Conservation (phyloP, 2,113 vertebrate species). For the Circaetus cinerascens region DNA sequence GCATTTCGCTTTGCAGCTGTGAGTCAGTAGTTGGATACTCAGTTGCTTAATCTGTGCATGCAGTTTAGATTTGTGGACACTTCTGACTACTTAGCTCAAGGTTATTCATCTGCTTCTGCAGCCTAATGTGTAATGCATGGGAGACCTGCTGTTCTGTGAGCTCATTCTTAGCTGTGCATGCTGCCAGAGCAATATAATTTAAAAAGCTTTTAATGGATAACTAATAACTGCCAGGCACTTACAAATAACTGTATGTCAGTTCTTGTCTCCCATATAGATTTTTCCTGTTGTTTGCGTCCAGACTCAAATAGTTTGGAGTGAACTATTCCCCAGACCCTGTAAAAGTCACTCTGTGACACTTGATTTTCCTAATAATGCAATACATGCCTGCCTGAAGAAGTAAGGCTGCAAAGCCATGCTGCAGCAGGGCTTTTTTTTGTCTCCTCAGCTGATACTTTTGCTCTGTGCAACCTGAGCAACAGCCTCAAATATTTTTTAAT, state of each 20-base stretch:
- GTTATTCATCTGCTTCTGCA: not conserved
- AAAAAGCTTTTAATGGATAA: not conserved
- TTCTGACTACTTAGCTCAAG: not conserved
- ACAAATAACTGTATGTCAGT: not conserved
- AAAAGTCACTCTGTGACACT: not conserved
- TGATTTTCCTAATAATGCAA: not conserved
- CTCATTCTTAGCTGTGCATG: accelerated
- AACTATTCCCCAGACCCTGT: not conserved
- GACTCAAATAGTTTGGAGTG: not conserved
- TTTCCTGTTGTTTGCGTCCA: not conserved
- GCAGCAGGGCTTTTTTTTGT: not conserved
- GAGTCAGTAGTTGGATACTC: not conserved
- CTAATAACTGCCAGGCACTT: not conserved
- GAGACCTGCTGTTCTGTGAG: not conserved
- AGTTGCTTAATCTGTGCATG: not conserved
- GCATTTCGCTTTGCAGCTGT: not conserved
- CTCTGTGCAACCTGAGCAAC: not conserved
- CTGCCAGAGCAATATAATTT: not conserved
- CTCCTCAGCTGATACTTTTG: not conserved
- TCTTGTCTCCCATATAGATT: not conserved
- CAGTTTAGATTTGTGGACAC: not conserved
- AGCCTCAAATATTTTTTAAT: slow-evolving; percentile 8
- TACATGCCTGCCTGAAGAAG: not conserved
- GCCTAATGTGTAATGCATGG: not conserved
- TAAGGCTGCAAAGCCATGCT: not conserved